A percentile compares a stretch with the other conserved stretches of the same genome.
These are phyloP conservation scores for Dicrostonyx torquatus DNA, from an alignment of 2,797 vertebrate genomes.

Conservation along the genomic window DNA sequence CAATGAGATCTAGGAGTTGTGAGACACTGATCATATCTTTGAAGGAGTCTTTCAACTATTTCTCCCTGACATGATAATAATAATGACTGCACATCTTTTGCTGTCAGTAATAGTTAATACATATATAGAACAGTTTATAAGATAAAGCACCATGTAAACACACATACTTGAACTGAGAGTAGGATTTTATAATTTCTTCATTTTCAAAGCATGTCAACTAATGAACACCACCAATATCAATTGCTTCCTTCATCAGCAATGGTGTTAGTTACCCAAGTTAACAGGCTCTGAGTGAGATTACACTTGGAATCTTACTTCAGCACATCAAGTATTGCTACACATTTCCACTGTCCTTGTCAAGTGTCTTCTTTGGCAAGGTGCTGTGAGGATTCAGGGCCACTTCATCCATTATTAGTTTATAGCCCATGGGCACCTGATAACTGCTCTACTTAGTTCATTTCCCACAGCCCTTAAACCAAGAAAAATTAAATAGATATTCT, in stretches of 20 bases:
- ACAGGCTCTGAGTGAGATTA: conserved; percentile 69
- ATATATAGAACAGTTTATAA: conserved; percentile 3
- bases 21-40: not conserved
- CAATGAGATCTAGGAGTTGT: not conserved
- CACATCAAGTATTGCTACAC: conserved; percentile 45
- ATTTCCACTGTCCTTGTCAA: conserved; percentile 70
- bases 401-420: conserved; percentile 80
- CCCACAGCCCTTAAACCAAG: conserved; percentile 53
- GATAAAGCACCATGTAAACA: conserved; percentile 15
- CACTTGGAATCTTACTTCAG: conserved; percentile 60
- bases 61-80: conserved; percentile 6
- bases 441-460: conserved; percentile 32
- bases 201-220: conserved; percentile 33
- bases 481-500: conserved; percentile 34
- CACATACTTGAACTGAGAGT: not conserved
- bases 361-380: conserved; percentile 67
- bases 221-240: conserved; percentile 58
- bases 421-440: conserved; percentile 68
- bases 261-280: conserved; percentile 63
- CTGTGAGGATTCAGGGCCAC: conserved; percentile 75
- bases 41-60: not conserved
- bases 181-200: conserved; percentile 37
- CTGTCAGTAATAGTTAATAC: conserved; percentile 20
- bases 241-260: conserved; percentile 54
- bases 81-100: not conserved